phyloP scores from a whole-genome alignment of 1,140 invertebrate species.

The Ruditapes philippinarum region DNA sequence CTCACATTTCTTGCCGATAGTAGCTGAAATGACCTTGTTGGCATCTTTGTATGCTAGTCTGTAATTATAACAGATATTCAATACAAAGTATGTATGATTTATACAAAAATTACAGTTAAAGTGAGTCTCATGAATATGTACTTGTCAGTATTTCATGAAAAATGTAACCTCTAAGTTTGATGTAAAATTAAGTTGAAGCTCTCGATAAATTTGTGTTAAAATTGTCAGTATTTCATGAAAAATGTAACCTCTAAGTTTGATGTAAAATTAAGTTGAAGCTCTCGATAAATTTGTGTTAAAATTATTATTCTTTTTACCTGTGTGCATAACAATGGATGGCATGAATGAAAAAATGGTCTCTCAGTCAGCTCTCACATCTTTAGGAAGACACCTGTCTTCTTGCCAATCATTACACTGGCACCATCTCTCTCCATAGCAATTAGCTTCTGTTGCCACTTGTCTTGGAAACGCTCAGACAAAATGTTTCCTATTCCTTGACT shows the following conservation, averaged over 20 bases:
- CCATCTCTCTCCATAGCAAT: conserved; percentile 63
- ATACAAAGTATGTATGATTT: too few relatives aligned
- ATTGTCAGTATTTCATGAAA: too few relatives aligned
- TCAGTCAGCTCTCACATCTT: not conserved
- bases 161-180: too few relatives aligned
- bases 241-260: too few relatives aligned
- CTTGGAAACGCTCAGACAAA: not conserved
- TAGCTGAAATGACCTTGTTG: not conserved
- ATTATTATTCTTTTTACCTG: not conserved
- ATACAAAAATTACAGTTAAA: too few relatives aligned
- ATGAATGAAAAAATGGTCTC: not conserved
- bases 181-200: too few relatives aligned
- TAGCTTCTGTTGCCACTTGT: not conserved
- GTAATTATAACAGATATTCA: too few relatives aligned
- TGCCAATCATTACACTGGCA: conserved; percentile 58
- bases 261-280: too few relatives aligned
- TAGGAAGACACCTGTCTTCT: conserved; percentile 11
- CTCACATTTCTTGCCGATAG: not conserved
- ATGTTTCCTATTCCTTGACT: not conserved
- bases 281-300: too few relatives aligned
- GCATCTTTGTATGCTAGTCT: conserved; percentile 1
- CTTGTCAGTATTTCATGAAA: too few relatives aligned
- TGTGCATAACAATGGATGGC: conserved; percentile 25
- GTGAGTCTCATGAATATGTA: too few relatives aligned
- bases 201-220: too few relatives aligned